phyloP scores from a whole-genome alignment of 2,888 invertebrate species.

The Oxyteleia sp. region DNA sequence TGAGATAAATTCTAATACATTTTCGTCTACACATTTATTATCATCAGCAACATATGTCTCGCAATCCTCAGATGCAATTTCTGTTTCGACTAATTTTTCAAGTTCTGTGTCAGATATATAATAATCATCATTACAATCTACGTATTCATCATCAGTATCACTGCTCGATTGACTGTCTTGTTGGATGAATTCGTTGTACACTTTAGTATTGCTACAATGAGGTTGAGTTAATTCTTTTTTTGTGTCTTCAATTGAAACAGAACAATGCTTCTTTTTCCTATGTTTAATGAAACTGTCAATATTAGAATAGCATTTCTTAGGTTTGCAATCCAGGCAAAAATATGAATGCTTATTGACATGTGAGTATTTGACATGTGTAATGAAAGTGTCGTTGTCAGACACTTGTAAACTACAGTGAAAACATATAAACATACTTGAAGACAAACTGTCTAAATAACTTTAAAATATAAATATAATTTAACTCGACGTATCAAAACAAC shows the following conservation, averaged over 20 bases:
- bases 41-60: neutral
- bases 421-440: constrained; percentile 6
- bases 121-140: too few relatives aligned
- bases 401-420: neutral
- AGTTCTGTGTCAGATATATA: too few relatives aligned
- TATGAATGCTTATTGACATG: neutral
- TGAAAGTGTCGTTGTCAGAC: neutral
- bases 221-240: too few relatives aligned
- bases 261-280: constrained; percentile 10
- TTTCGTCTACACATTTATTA: neutral
- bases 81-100: too few relatives aligned
- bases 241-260: too few relatives aligned
- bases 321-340: constrained; percentile 15
- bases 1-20: neutral
- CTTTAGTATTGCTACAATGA: too few relatives aligned
- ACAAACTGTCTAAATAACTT: too few relatives aligned
- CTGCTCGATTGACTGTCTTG: too few relatives aligned
- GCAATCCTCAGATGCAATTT: neutral
- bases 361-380: constrained; percentile 6
- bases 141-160: too few relatives aligned
- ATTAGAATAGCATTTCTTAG: neutral
- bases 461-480: too few relatives aligned
- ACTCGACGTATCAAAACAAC: too few relatives aligned
- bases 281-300: constrained; percentile 15
- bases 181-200: too few relatives aligned